A percentile compares a stretch with the other conserved stretches of the same genome.
These are phyloP conservation scores for Dryococelus australis DNA, from an alignment of 2,888 invertebrate species.

Conservation along the genomic window DNA sequence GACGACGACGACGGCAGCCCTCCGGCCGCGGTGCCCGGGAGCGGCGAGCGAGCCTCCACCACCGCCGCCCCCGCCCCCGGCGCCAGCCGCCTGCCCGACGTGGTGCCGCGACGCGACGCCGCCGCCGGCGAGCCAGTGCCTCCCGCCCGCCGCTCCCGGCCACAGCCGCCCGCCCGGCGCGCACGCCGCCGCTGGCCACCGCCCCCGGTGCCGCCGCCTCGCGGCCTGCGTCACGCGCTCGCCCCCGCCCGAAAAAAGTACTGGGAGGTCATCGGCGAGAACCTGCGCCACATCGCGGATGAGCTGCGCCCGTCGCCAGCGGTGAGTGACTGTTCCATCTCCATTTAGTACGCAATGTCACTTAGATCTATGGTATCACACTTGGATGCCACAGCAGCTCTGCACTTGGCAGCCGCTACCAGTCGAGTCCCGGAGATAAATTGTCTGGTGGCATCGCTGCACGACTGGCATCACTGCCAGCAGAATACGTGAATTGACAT, in stretches of 20 bases:
- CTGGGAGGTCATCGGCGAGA: slow-evolving; percentile 8
- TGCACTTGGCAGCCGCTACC: too few relatives aligned
- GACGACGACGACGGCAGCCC: neutral
- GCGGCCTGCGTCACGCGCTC: too few relatives aligned
- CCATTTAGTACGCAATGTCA: too few relatives aligned
- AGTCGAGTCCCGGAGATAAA: too few relatives aligned
- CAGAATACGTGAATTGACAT: too few relatives aligned
- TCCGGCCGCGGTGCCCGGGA: neutral
- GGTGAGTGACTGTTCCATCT: neutral
- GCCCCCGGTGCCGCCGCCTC: neutral
- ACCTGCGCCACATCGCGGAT: slow-evolving; percentile 1
- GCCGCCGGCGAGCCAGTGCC: neutral
- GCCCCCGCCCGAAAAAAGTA: neutral
- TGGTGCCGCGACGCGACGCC: neutral
- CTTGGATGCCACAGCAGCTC: too few relatives aligned
- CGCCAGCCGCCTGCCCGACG: neutral
- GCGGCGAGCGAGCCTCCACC: neutral
- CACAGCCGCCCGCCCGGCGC: neutral
- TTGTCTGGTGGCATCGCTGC: too few relatives aligned
- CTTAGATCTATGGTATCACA: too few relatives aligned
- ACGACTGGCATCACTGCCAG: too few relatives aligned
- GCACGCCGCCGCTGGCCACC: neutral
- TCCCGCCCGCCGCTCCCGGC: neutral
- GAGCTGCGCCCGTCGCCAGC: neutral
- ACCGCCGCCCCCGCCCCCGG: neutral